Base-by-base conservation (phyloP, 1,140 invertebrate genomes). In the Eufriesea mexicana region DNA sequence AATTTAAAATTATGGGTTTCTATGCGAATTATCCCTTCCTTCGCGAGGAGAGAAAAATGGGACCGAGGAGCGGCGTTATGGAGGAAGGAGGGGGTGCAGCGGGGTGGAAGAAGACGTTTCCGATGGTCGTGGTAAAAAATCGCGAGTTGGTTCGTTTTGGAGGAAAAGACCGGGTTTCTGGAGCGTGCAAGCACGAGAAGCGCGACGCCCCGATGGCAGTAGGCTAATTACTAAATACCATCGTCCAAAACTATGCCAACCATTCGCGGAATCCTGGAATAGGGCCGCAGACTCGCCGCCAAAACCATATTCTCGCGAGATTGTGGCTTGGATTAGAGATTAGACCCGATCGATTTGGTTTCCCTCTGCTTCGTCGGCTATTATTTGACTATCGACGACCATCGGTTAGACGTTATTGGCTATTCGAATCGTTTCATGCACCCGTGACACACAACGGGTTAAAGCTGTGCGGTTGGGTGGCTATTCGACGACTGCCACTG, bases 221-320 rank as follows among this genome's bases (percentile, higher is more conserved):
- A 25, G 79, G 84, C 84, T 88, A 89, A 89, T 89, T 89, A 89
- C 81, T 70, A 75, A 87, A 89, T 89, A 82, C 86, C 88, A 83
- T 78, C 80, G 83, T 66, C 76, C 59, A 73, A 79, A 83, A 82
- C 83, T 83, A 89, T 88, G 86, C 84, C 54, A 64, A 59, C 67
- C 55, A 42, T 83, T 83, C 80, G 47, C 47, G 88, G 88, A 85
- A 89, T 88, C 78, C 79, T 62, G 42, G 47, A 45, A 75, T 76
- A 66, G 61, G 67, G 80, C 73, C 71, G 72, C 76, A 75, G 75
- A 57, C 78, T 55, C 77, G 54, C 79, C 73, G 72, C 82, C 79
- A 47, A 73, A 78, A 73, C 78, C 85, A 62, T 84, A 84, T 85
- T 59, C 83, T 82, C 78, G 70, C 71, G 75, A 84, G 81, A 84